Evolutionary conservation across 2,888 invertebrate species (phyloP), one percentile per base, ranked within the genome.

Genomic region (Kuschelorhynchus macadamiae): DNA sequence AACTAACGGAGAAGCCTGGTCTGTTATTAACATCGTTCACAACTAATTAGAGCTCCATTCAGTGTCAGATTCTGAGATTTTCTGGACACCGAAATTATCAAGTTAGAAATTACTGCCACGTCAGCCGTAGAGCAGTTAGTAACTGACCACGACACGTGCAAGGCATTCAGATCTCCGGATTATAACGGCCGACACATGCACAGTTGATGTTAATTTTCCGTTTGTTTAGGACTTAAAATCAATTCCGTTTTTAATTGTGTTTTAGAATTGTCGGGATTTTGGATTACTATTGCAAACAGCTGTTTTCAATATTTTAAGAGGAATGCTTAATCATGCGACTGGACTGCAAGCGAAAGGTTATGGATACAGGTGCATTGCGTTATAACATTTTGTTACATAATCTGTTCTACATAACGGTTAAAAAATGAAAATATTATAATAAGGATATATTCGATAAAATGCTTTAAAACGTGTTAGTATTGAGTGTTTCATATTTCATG

Each of bases 111-210:
- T 39, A 17, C 50, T 30, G 50, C 50, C 33, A 21, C 44, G 42
- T n/a, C 57, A 3, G 36, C 11, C 11, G 36, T 36, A 36, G 7
- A 36, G 36, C 36, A 52, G 33, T 33, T 50, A 49, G 65, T 42
- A 50, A 42, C 50, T 49, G 57, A 65, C 65, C 65, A 25, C 65
- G 57, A 65, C 65, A 65, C 65, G 65, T 65, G 65, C 65, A 21
- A 21, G 25, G 57, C 57, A 59, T 65, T 25, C 42, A 47, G 49
- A 65, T 52, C 39, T 42, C 33, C 14, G 50, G 57, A 65, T 65
- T 65, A 65, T 57, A 44, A 60, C 20, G 25, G 60, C 42, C 30
- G 50, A 60, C 60, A 60, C 47, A 49, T 49, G 49, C 50, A 60
- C 18, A 25, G 21, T 39, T 50, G 25, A 50, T 9, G 32, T 21